phyloP scores from a whole-genome alignment of 1,140 invertebrate species.

The Drosophila cardini region DNA sequence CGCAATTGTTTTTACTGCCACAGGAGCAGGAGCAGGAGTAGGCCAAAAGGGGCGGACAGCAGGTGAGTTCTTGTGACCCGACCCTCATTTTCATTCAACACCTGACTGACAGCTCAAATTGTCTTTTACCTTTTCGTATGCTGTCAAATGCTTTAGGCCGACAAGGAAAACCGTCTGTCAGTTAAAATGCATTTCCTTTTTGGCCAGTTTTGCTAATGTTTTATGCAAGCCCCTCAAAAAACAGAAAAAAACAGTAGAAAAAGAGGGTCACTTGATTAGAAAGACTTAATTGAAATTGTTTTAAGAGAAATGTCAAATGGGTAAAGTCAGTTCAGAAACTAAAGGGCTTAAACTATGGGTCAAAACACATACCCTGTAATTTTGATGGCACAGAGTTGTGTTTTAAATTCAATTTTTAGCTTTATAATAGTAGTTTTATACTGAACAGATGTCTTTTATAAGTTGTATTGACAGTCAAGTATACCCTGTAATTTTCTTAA shows the following conservation, averaged over 20 bases:
- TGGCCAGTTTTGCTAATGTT: slow-evolving; percentile 17
- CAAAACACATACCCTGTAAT: no score
- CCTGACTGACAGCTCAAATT: slow-evolving; percentile 77
- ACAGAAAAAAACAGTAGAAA: slow-evolving; percentile 6
- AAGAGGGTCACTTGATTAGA: slow-evolving; percentile 14
- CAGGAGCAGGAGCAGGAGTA: neutral
- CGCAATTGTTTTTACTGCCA: slow-evolving; percentile 72
- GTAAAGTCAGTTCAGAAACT: no score
- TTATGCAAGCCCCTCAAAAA: slow-evolving; percentile 22
- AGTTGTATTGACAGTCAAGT: no score
- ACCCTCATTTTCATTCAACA: slow-evolving; percentile 19
- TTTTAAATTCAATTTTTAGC: no score
- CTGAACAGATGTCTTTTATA: no score
- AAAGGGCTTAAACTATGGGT: no score
- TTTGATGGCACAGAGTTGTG: no score
- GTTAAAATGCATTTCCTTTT: slow-evolving; percentile 36
- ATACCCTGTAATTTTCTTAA: no score
- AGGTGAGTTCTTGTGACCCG: neutral
- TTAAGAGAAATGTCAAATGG: neutral
- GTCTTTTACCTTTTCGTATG: slow-evolving; percentile 67
- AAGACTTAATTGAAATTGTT: slow-evolving; percentile 38
- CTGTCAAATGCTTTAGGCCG: slow-evolving; percentile 52
- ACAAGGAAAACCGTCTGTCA: slow-evolving; percentile 1
- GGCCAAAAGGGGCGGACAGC: slow-evolving; percentile 21
- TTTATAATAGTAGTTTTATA: no score